Percentiles rank a stretch among this genome's conserved stretches.
These are phyloP conservation scores for Aplodontia rufa DNA, from an alignment of 2,113 vertebrate species.

Conservation along the genomic window DNA sequence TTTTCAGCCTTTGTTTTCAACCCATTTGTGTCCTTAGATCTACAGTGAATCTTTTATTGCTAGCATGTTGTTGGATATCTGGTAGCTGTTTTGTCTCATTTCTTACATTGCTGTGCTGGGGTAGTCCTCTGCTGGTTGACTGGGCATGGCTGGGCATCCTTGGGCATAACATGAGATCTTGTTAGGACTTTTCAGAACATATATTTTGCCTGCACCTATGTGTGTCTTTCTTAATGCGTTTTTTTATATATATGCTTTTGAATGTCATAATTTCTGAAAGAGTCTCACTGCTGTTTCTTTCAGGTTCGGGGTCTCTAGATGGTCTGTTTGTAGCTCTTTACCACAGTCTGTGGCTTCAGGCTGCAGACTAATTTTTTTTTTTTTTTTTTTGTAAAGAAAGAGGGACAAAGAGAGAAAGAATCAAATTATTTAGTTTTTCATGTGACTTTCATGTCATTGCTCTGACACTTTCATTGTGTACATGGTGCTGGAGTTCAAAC, in stretches of 20 bases:
- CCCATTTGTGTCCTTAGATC: not conserved
- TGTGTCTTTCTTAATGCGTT: not conserved
- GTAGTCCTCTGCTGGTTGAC: not conserved
- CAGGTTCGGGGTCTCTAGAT: not conserved
- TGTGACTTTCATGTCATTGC: too few species aligned
- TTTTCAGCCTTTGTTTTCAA: not conserved
- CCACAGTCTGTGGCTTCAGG: not conserved
- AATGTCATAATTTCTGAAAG: not conserved
- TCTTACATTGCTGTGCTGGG: not conserved
- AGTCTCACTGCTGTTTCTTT: not conserved
- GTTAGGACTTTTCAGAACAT: not conserved
- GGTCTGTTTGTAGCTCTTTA: not conserved
- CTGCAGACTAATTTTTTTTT: too few species aligned
- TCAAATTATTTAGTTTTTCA: too few species aligned
- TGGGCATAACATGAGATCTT: not conserved
- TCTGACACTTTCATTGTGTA: too few species aligned
- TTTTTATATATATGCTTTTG: not conserved
- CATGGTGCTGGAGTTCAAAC: too few species aligned
- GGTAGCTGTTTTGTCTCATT: not conserved
- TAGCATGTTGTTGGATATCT: not conserved
- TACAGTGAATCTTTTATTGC: not conserved
- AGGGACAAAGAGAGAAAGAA: too few species aligned
- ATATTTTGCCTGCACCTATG: not conserved
- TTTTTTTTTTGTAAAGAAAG: too few species aligned
- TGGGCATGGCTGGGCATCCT: not conserved